phyloP scores from a whole-genome alignment of 2,113 vertebrate genomes.

The Hippolais icterina region DNA sequence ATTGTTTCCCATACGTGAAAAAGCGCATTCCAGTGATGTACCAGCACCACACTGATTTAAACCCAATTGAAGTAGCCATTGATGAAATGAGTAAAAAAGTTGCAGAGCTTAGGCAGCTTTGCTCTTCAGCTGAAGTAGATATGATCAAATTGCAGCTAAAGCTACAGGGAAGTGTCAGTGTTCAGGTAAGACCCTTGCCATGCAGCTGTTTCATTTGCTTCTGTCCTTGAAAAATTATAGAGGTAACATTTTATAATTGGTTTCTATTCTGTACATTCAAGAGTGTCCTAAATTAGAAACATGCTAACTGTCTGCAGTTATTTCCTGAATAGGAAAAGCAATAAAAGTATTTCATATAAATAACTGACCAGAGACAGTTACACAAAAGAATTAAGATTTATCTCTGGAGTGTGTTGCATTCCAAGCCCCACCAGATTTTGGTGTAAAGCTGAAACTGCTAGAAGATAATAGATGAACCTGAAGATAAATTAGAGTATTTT shows the following conservation, averaged over 20 bases:
- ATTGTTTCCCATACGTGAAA: constrained; percentile 96
- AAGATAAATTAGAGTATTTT: not conserved
- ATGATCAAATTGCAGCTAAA: constrained; percentile 99
- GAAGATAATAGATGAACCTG: not conserved
- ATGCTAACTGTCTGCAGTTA: not conserved
- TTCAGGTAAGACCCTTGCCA: constrained; percentile 82
- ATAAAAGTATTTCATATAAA: not conserved
- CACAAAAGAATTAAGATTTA: not conserved
- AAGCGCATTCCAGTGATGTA: constrained; percentile 98
- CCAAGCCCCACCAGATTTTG: not conserved
- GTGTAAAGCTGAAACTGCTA: not conserved
- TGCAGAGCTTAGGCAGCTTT: constrained; percentile 90
- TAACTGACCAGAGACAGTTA: not conserved
- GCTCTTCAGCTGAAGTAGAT: constrained; percentile 91
- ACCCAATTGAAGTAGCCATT: constrained; percentile 97
- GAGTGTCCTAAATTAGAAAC: not conserved
- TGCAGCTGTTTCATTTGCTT: not conserved
- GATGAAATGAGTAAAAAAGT: constrained; percentile 99
- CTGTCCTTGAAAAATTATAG: not conserved
- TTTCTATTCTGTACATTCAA: not conserved
- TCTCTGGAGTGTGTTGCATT: not conserved
- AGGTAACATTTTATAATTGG: not conserved
- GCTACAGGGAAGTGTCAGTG: constrained; percentile 96
- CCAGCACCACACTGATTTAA: constrained; percentile 95
- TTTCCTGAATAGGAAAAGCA: not conserved